Evolutionary conservation across 2,888 invertebrate genomes (phyloP).

Genomic region (Plagodis dolabraria): DNA sequence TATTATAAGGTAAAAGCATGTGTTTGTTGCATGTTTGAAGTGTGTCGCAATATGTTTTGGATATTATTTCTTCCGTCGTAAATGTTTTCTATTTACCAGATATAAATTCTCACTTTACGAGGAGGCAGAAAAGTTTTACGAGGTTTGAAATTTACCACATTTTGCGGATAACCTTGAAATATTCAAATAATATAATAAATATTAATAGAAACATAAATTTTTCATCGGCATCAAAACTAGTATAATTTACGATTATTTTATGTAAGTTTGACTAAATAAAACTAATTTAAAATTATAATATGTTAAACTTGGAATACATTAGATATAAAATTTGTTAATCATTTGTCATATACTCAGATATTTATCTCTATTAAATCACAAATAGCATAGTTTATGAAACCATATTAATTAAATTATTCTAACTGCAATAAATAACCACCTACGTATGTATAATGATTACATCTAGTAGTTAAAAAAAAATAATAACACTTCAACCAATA

Average conservation of each 20-base stretch:
- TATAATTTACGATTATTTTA: slow-evolving; percentile 25
- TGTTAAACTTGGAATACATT: slow-evolving; percentile 9
- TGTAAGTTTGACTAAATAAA: slow-evolving; percentile 23
- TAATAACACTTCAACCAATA: no score
- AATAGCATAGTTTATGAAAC: slow-evolving; percentile 3
- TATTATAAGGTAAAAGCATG: no score
- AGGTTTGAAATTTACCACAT: slow-evolving; percentile 13
- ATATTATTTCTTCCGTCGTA: no score
- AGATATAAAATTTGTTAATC: slow-evolving; percentile 13
- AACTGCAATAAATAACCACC: no score
- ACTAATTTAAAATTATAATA: slow-evolving; percentile 11
- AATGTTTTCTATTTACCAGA: no score
- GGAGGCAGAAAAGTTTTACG: slow-evolving; percentile 11
- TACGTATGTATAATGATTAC: no score
- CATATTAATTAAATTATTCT: neutral
- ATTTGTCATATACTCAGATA: slow-evolving; percentile 19
- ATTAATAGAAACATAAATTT: slow-evolving; percentile 28
- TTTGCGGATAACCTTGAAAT: slow-evolving; percentile 18
- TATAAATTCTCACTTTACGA: no score
- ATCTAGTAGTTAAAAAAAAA: no score
- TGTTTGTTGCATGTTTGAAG: no score
- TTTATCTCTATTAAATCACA: slow-evolving; percentile 10
- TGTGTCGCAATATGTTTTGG: no score
- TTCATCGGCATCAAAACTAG: slow-evolving; percentile 24
- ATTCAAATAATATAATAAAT: slow-evolving; percentile 23